Evolutionary conservation across 2,113 vertebrate genomes (phyloP).

Genomic region (Cryptomyrus ogoouensis): DNA sequence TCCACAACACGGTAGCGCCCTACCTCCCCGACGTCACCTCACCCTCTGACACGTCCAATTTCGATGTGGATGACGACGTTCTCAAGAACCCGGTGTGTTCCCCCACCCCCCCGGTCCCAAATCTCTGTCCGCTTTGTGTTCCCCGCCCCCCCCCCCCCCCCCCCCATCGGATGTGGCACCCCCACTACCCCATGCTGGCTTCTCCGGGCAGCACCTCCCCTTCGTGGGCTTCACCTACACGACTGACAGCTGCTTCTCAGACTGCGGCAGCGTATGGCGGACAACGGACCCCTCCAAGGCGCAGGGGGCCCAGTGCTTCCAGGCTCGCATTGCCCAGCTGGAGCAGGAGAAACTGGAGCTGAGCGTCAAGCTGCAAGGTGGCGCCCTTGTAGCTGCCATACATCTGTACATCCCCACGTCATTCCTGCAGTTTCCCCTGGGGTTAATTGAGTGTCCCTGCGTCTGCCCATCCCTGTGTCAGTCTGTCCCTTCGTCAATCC

Average conservation of each 20-base stretch:
- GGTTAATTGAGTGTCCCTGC: not conserved
- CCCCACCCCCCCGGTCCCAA: not conserved
- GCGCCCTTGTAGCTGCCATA: not conserved
- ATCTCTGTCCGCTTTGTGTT: too few species aligned
- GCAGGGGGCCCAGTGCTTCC: constrained; percentile 72
- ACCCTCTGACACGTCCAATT: constrained; percentile 95
- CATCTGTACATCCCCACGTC: not conserved
- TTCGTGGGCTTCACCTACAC: constrained; percentile 97
- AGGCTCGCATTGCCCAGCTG: constrained; percentile 78
- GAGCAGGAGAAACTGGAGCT: constrained; percentile 93
- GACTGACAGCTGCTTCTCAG: constrained; percentile 86
- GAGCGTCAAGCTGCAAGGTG: constrained; percentile 83
- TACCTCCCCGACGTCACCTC: constrained; percentile 97
- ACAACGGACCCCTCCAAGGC: constrained; percentile 53
- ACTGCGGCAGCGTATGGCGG: constrained; percentile 65
- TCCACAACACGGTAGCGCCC: constrained; percentile 79
- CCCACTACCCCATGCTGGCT: constrained; percentile 80
- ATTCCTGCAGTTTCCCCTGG: not conserved
- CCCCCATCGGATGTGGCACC: constrained; percentile 75
- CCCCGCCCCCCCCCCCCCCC: not conserved
- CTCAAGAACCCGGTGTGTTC: constrained; percentile 81
- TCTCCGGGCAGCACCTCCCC: constrained; percentile 88
- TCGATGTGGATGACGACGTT: constrained; percentile 91
- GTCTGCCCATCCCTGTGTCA: not conserved
- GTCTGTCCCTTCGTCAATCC: not conserved